Evolutionary conservation across 1,140 invertebrate species (phyloP), one percentile per base, ranked within the genome.

Genomic region (Pogonus chalceus): DNA sequence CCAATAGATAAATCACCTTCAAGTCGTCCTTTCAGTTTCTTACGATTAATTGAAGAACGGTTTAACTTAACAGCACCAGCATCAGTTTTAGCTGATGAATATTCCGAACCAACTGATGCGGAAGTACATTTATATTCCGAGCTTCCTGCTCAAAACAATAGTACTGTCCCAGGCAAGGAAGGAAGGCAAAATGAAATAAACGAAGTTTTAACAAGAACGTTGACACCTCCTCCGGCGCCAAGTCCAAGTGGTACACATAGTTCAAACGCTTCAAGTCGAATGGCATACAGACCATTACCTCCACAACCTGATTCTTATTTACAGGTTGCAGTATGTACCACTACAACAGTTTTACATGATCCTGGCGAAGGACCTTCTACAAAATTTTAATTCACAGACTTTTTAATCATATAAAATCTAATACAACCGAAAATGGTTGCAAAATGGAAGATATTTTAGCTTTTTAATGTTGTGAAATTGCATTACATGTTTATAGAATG

Each of bases 61-160:
- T 65, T 79, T 2, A 82, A 74, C 55, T 72, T 82, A 0, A 81
- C 4, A 4, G 80, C 0, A 83, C 80, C 1, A 70, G 77, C 80
- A 35, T 76, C 79, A 20, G 76, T 78, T 1, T 59, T 83, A 49
- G 69, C 80, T 1, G 78, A 79, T 56, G 84, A 87, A 57, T 87
- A 87, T 67, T 81, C 83, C 18, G 83, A 87, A 60, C 83, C 84
- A 0, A 77, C 76, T 54, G 84, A 87, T 66, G 75, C 74, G 3
- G 76, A 79, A 9, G 70, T 81, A 1, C 84, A 87, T 69, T 68
- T 87, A 22, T 88, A 88, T 65, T 82, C 84, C 1, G 84, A 87
- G 67, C 71, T 85, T 50, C 72, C 77, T 22, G n/a, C n/a, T n/a
- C 76, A 74, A 52, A 66, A 68, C 35, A 70, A 71, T 35, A 72